Evolutionary conservation across 2,797 vertebrate species (phyloP), one percentile per base, ranked within the genome.

Genomic region (Cossypha polioptera): DNA sequence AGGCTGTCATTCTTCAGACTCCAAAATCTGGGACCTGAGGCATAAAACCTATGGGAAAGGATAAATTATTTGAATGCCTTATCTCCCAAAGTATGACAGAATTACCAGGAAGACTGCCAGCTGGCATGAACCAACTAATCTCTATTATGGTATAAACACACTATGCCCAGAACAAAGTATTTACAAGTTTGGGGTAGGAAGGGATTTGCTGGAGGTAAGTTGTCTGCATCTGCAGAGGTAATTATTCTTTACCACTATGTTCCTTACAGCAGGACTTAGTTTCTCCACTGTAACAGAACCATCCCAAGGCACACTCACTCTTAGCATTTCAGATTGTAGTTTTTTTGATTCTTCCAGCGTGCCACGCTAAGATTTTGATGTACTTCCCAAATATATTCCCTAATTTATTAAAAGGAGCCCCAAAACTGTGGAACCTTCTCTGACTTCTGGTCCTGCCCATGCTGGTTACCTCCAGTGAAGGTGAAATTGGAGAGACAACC

Each of bases 291-390:
- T 75, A 62, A 57, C 11, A 79, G 24, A 73, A 38, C 21, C 85
- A 69, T 36, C 17, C 21, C 9, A 73, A 33, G 20, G n/a, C 10
- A 81, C 9, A 13, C 9, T 84, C 24, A 48, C 6, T 11, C 11
- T 48, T 57, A 43, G 2, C 7, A 25, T 42, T 51, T 75, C 50
- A 61, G 7, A 19, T 11, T 57, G 38, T 8, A 69, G 11, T 57
- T 40, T 9, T 51, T 73, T 17, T 38, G 45, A 20, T 21, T 69
- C 24, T 71, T 80, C 31, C 25, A 55, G 16, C 18, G 68, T 28
- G 1, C 7, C 9, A 36, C 3, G 2, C 6, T 53, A 15, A 55
- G 14, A 7, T 81, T 36, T 42, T 59, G 8, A 6, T 3, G 0
- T 45, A 31, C 10, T 71, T 80, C 26, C 8, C 15, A 78, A 53